Conservation (phyloP, 2,113 vertebrate genomes). For the Mola mola region DNA sequence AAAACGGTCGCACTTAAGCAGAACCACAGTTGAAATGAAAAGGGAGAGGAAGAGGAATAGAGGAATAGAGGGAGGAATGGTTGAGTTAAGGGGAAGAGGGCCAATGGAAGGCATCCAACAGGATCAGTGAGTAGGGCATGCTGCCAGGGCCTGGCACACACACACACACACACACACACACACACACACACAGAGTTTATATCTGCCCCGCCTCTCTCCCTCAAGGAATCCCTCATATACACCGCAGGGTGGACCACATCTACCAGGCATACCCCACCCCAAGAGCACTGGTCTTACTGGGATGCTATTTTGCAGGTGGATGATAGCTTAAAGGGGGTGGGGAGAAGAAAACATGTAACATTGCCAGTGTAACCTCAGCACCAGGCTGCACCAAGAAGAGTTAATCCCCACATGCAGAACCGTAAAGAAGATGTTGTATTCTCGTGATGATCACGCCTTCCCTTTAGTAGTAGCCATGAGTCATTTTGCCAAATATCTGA, state of each 20-base stretch:
- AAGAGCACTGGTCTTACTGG: slow-evolving; percentile 26
- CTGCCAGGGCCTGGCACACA: slow-evolving; percentile 71
- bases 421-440: slow-evolving; percentile 21
- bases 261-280: slow-evolving; percentile 28
- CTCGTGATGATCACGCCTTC: not conserved
- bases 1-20: slow-evolving; percentile 26
- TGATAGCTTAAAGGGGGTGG: slow-evolving; percentile 4
- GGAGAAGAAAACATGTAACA: slow-evolving; percentile 2
- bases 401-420: slow-evolving; percentile 41
- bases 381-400: slow-evolving; percentile 35
- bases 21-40: slow-evolving; percentile 37
- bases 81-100: slow-evolving; percentile 58
- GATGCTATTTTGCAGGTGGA: slow-evolving; percentile 44
- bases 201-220: slow-evolving; percentile 57
- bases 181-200: slow-evolving; percentile 28
- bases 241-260: slow-evolving; percentile 53
- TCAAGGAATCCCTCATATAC: slow-evolving; percentile 61
- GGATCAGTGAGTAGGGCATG: slow-evolving; percentile 76
- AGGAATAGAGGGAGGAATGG: slow-evolving; percentile 46
- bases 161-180: slow-evolving; percentile 61
- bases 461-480: slow-evolving; percentile 31
- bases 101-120: slow-evolving; percentile 78
- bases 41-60: slow-evolving; percentile 25
- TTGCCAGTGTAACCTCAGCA: slow-evolving; percentile 19
- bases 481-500: slow-evolving; percentile 38